Conservation (phyloP, 2,797 vertebrate genomes). For the Euthynnus affinis region DNA sequence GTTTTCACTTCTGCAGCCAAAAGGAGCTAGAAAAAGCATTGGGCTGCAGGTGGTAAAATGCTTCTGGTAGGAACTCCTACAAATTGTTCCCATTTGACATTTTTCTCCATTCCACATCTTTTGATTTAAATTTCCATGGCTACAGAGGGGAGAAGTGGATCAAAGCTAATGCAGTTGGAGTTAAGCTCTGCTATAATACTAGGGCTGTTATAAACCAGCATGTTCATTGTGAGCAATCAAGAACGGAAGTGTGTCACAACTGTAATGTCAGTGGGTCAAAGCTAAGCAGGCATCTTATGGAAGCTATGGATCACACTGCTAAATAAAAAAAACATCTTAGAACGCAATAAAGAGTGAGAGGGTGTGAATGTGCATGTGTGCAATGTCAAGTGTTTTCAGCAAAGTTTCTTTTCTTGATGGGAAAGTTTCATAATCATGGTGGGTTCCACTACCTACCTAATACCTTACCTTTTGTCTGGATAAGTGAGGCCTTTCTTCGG, state of each 20-base stretch:
- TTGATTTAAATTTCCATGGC: slow-evolving; percentile 52
- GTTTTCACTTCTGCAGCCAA: slow-evolving; percentile 29
- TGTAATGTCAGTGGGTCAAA: slow-evolving; percentile 17
- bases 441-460: slow-evolving; percentile 41
- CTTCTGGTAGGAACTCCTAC: slow-evolving; percentile 43
- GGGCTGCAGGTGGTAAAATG: slow-evolving; percentile 62
- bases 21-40: slow-evolving; percentile 10
- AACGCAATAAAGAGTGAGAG: not conserved
- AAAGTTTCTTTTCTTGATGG: slow-evolving; percentile 67
- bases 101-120: slow-evolving; percentile 43
- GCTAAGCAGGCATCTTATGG: slow-evolving; percentile 3
- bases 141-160: slow-evolving; percentile 20
- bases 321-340: slow-evolving; percentile 37
- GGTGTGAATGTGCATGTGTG: not conserved
- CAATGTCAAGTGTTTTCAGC: slow-evolving; percentile 15
- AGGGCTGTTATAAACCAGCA: slow-evolving; percentile 25
- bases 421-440: slow-evolving; percentile 33
- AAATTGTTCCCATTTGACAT: slow-evolving; percentile 59
- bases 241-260: slow-evolving; percentile 27
- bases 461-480: slow-evolving; percentile 52
- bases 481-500: slow-evolving; percentile 54
- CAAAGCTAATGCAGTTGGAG: slow-evolving; percentile 44
- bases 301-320: not conserved
- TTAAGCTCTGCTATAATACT: slow-evolving; percentile 28
- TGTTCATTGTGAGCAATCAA: slow-evolving; percentile 54